Conservation (phyloP, 2,888 invertebrate species). For the Sarcophaga carnaria region DNA sequence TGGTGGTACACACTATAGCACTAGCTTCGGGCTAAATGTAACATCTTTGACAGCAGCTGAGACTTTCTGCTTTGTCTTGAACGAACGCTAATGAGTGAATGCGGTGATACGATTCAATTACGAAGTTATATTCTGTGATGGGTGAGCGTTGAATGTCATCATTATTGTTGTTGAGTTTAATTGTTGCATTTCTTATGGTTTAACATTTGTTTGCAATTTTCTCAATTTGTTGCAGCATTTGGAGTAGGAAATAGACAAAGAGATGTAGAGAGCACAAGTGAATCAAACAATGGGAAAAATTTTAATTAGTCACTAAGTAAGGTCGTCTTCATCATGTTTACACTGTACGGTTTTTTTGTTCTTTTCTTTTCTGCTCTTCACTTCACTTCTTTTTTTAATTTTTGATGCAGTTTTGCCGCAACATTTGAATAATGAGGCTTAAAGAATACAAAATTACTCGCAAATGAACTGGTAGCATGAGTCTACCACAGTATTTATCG, state of each 20-base stretch:
- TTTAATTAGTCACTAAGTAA: conserved; percentile 59
- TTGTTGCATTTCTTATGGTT: conserved; percentile 29
- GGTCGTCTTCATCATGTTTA: not conserved
- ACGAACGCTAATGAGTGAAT: not conserved
- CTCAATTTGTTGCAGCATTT: not conserved
- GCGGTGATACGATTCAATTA: not conserved
- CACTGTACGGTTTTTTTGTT: not conserved
- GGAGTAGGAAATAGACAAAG: not conserved
- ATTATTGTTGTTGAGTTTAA: conserved; percentile 32
- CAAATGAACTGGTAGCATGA: conserved; percentile 29
- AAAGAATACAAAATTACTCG: not conserved
- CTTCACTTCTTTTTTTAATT: not conserved
- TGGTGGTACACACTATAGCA: not conserved
- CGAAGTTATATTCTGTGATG: too few relatives aligned
- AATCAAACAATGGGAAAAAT: not conserved
- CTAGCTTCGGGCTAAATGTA: not conserved
- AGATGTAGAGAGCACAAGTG: not conserved
- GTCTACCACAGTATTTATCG: not conserved
- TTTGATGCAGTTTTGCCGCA: conserved; percentile 74
- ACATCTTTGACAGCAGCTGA: conserved; percentile 29
- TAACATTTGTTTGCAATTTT: not conserved
- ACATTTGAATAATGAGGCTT: not conserved
- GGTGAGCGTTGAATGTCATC: not conserved
- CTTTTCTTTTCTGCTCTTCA: not conserved
- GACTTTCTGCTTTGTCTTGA: conserved; percentile 11